Evolutionary conservation across 2,113 vertebrate species (phyloP).

Genomic region (Prunella himalayana): DNA sequence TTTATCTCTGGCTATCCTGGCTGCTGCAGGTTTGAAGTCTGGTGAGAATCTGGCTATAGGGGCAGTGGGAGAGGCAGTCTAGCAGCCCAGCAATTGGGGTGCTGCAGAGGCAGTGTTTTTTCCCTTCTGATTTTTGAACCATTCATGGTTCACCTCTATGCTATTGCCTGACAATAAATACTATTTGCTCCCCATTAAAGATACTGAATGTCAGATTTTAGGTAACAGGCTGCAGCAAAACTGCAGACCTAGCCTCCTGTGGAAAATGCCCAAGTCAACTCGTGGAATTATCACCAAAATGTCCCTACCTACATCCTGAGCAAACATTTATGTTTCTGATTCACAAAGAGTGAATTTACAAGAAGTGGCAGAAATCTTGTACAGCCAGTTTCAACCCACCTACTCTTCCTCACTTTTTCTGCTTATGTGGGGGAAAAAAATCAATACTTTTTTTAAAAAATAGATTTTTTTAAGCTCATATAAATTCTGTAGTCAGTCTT

Average conservation of each 20-base stretch:
- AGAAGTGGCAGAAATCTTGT: background rate
- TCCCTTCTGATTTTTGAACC: background rate
- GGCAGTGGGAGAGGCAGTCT: background rate
- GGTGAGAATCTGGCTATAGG: background rate
- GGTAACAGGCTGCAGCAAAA: background rate
- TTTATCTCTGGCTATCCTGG: background rate
- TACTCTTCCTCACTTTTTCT: background rate
- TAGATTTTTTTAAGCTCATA: fast-evolving
- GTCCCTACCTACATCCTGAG: background rate
- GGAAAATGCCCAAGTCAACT: background rate
- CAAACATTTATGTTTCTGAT: background rate
- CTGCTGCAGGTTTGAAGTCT: background rate
- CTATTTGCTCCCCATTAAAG: background rate
- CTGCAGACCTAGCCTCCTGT: background rate
- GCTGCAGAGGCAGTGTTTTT: background rate
- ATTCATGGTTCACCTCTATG: background rate
- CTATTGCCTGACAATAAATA: background rate
- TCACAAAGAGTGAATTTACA: background rate
- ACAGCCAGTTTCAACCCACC: background rate
- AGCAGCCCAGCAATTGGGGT: background rate
- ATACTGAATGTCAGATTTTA: background rate
- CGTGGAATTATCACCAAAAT: background rate
- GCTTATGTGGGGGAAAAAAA: background rate
- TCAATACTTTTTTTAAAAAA: background rate
- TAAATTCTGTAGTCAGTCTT: background rate